Conservation (phyloP, 2,888 invertebrate genomes). For the Caenorhabditis sp. region DNA sequence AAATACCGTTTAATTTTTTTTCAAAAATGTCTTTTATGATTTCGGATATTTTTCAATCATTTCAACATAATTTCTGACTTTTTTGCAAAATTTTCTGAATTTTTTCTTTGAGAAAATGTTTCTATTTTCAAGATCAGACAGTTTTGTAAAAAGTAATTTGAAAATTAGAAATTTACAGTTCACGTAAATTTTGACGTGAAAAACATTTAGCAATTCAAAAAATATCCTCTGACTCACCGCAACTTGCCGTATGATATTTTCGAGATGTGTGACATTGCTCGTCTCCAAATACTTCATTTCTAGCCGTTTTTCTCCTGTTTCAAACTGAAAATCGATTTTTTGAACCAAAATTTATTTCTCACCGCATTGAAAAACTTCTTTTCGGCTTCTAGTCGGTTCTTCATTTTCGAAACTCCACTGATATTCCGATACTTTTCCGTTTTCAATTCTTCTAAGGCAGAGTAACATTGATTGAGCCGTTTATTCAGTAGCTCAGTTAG, state of each 20-base stretch:
- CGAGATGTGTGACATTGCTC: slow-evolving; percentile 40
- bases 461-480: not conserved
- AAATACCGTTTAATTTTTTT: not conserved
- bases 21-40: not conserved
- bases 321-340: slow-evolving; percentile 14
- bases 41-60: not conserved
- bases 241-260: slow-evolving; percentile 28
- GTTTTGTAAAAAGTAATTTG: too few species aligned
- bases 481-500: not conserved
- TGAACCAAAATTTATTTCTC: not conserved
- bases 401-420: slow-evolving; percentile 14
- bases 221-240: slow-evolving; percentile 3
- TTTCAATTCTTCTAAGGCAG: not conserved
- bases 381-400: slow-evolving; percentile 21
- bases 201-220: slow-evolving; percentile 1
- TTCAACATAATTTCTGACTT: not conserved
- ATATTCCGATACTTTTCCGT: not conserved
- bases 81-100: too few species aligned
- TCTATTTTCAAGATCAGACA: too few species aligned
- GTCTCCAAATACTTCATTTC: slow-evolving; percentile 42
- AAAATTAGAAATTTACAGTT: too few species aligned
- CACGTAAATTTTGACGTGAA: too few species aligned
- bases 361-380: slow-evolving; percentile 14
- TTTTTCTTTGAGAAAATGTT: too few species aligned
- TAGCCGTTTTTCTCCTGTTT: slow-evolving; percentile 10